Evolutionary conservation across 2,113 vertebrate species (phyloP), one percentile per base, ranked within the genome.

Genomic region (Orycteropus afer): DNA sequence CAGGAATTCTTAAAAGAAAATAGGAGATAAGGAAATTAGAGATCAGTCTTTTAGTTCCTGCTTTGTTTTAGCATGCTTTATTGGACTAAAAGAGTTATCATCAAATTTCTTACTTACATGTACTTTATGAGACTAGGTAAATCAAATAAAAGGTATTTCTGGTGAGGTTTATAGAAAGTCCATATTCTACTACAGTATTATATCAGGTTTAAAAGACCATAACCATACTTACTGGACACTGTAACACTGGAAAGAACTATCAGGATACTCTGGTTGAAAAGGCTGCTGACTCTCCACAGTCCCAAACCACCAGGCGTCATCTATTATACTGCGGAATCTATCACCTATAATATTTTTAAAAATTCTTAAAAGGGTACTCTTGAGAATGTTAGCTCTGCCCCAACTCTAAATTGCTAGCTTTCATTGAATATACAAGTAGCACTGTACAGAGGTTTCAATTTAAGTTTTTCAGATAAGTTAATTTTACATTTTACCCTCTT

Each of bases 241-340:
- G 95, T 99, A 99, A 98, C 99, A 99, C 98, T 99, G 99, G 98
- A 99, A 99, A 94, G 99, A 99, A 94, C 99, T 99, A 85, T 99
- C 99, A 6, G 99, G 99, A 98, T 99, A 99, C 89, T 99, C 99
- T 0, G 97, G 97, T 97, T 99, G 99, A 97, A 99, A 99, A 59
- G 99, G 99, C 97, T 99, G 99, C 97, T 99, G 99, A 97, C 98
- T 99, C 97, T 99, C 99, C 96, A 99, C 99, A 0, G 98, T 98
- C 45, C 99, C 99, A 94, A 99, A 99, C 99, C 99, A 99, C 99
- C 99, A 99, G 69, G 99, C 99, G 0, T 99, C 99, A 81, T 99
- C 99, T 80, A 99, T 99, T 97, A 99, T 99, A 97, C 99, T 99
- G 90, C 99, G 99, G 98, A 99, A 99, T 93, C 99, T 98, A 98